Base-by-base conservation (phyloP, 2,113 vertebrate species). In the Tautogolabrus adspersus region DNA sequence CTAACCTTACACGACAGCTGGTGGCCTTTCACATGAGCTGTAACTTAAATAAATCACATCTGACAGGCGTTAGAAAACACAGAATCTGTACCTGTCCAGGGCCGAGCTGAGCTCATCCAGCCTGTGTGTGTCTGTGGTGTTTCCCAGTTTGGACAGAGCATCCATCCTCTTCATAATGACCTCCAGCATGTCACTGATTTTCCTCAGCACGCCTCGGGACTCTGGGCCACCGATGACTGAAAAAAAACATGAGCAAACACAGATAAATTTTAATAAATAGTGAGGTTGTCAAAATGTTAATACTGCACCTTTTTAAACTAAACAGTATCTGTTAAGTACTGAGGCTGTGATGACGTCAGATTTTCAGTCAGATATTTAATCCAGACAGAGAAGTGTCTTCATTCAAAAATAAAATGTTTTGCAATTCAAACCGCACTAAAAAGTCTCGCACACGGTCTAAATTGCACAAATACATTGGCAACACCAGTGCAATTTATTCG, bases 171-270 rank as follows among this genome's bases (percentile, higher is more conserved):
- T 98, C 94, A 96, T 94, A 87, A 98, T 96, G 91, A 97, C 92
- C 91, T 99, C 98, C 94, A 99, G 86, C 94, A 98, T 97, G 86
- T 99, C 97, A 1, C 95, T 97, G 96, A 99, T 99, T 86, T 96
- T 96, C 54, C 96, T 94, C 83, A 99, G 95, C 84, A 96, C 93
- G 8, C 97, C 96, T 0, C 97, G 96, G 70, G 97, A 98, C 88
- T 99, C 97, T 13, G 95, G 94, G 0, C 95, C 93, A 0, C 96
- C 95, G 38, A 95, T 85, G 87, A 98, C 97, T 98, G 90, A 46
- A 40, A 68, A 18, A 77, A n/a, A 58, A 26, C 26, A 26, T 26
- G 26, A 19, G 18, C 18, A 52, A 10, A 65, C 10, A 57, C 34
- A 84, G 19, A 83, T 12, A 73, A 7, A 10, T 18, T 64, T 73